phyloP scores from a whole-genome alignment of 2,797 vertebrate genomes.

The Trichosurus vulpecula region DNA sequence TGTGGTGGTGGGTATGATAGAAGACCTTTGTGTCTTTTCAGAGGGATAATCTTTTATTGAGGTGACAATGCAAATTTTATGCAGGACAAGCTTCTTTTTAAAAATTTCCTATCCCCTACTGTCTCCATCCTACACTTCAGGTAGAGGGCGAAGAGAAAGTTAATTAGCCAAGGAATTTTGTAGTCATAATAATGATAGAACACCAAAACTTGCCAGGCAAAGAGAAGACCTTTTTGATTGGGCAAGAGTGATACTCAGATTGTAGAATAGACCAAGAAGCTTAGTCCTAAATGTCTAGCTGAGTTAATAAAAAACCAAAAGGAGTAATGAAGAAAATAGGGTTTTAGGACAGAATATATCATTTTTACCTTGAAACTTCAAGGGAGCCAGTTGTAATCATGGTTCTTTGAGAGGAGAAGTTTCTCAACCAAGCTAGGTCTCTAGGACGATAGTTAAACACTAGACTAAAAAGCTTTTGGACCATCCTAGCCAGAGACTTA shows the following conservation, averaged over 20 bases:
- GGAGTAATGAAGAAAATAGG: not conserved
- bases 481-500: not conserved
- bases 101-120: too few relatives aligned
- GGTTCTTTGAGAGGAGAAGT: not conserved
- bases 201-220: too few relatives aligned
- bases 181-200: too few relatives aligned
- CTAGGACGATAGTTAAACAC: not conserved
- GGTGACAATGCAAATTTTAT: too few relatives aligned
- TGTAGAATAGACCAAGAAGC: not conserved
- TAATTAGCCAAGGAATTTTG: too few relatives aligned
- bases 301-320: not conserved
- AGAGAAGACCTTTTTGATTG: too few relatives aligned
- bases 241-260: not conserved
- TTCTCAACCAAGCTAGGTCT: not conserved
- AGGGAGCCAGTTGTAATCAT: not conserved
- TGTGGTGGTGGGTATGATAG: too few relatives aligned
- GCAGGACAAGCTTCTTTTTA: too few relatives aligned
- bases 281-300: not conserved
- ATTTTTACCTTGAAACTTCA: not conserved
- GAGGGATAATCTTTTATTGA: too few relatives aligned
- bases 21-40: too few relatives aligned
- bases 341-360: not conserved
- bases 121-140: too few relatives aligned
- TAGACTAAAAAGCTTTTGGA: not conserved
- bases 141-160: too few relatives aligned